These are phyloP conservation scores for Drosophila arawakana DNA, from an alignment of 1,140 invertebrate genomes.

Conservation along the genomic window DNA sequence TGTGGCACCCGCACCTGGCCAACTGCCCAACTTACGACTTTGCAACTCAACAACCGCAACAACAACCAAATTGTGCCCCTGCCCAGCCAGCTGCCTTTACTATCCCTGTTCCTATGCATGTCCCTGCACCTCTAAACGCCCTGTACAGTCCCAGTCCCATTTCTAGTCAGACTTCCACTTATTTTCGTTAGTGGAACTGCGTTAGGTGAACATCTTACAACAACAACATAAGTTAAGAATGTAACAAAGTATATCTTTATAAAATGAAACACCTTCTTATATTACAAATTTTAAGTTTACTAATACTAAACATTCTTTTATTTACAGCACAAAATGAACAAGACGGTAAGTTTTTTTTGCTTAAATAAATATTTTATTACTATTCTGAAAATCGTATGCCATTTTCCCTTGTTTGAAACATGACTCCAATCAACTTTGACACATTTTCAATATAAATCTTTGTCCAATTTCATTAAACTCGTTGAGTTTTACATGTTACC, in stretches of 20 bases:
- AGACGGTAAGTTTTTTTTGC: too few relatives aligned
- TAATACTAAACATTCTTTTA: too few relatives aligned
- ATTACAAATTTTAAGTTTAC: too few relatives aligned
- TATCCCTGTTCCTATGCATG: constrained; percentile 25
- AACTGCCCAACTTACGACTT: constrained; percentile 76
- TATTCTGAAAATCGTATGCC: too few relatives aligned
- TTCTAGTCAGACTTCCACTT: not conserved
- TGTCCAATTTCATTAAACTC: not conserved
- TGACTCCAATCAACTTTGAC: too few relatives aligned
- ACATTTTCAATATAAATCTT: not conserved
- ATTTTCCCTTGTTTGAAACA: too few relatives aligned
- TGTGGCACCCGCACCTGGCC: constrained; percentile 79
- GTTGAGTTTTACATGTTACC: not conserved
- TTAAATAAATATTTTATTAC: too few relatives aligned
- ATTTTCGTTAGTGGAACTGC: constrained; percentile 11
- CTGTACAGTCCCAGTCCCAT: constrained; percentile 7
- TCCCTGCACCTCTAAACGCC: constrained; percentile 15
- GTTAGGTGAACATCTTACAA: not conserved
- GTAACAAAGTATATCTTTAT: too few relatives aligned
- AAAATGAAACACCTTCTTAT: too few relatives aligned
- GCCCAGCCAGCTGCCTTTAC: constrained; percentile 63
- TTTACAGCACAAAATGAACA: too few relatives aligned
- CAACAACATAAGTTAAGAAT: not conserved
- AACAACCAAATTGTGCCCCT: constrained; percentile 29
- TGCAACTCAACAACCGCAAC: constrained; percentile 32